A percentile compares a stretch with the other conserved stretches of the same genome.
phyloP scores from a whole-genome alignment of 2,113 vertebrate genomes.

The Phalacrocorax pelagicus region DNA sequence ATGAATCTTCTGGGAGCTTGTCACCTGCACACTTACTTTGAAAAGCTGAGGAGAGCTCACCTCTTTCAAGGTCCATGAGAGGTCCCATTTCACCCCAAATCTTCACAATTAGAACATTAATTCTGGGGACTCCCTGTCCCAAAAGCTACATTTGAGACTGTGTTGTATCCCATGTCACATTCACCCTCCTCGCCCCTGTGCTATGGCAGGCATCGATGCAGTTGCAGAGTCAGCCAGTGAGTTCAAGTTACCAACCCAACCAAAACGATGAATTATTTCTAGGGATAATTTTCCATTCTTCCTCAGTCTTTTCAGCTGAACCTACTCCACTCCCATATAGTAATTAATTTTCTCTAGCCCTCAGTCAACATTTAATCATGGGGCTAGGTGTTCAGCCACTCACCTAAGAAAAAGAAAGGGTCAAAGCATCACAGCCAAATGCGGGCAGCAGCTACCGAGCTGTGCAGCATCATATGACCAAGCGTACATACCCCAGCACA shows the following conservation, averaged over 20 bases:
- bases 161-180: background rate
- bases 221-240: background rate
- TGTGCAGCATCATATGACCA: rapidly evolving
- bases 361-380: background rate
- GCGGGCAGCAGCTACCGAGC: background rate
- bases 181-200: background rate
- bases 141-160: background rate
- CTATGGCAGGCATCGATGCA: rapidly evolving
- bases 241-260: background rate
- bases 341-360: background rate
- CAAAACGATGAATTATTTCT: background rate
- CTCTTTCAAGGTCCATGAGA: background rate
- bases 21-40: background rate
- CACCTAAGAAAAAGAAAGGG: background rate
- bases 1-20: background rate
- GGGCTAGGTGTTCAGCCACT: background rate
- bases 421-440: background rate
- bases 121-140: background rate
- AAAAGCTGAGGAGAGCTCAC: background rate
- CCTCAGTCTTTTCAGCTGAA: background rate
- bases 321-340: background rate
- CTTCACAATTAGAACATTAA: background rate
- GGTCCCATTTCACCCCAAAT: background rate
- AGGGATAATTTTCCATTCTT: background rate
- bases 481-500: rapidly evolving